A percentile compares a stretch with the other conserved stretches of the same genome.
These are phyloP conservation scores for Anas bahamensis DNA, from an alignment of 2,797 vertebrate species.

Conservation along the genomic window DNA sequence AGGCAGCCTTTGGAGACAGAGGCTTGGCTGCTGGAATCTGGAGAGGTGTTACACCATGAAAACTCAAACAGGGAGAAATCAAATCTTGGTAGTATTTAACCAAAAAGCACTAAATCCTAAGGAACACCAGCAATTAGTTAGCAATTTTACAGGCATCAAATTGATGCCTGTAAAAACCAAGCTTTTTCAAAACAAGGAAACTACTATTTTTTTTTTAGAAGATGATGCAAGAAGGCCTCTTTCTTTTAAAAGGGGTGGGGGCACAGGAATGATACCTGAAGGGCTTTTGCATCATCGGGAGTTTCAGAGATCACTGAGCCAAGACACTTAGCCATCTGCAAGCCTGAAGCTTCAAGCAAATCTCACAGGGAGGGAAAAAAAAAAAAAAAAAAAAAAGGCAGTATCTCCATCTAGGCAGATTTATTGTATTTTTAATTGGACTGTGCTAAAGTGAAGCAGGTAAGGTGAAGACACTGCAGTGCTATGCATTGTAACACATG, in stretches of 20 bases:
- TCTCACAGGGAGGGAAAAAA: neutral
- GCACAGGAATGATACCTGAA: neutral
- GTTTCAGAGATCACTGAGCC: neutral
- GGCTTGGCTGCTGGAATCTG: neutral
- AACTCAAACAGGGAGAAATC: neutral
- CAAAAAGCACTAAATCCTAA: neutral
- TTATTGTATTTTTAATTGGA: conserved; percentile 12
- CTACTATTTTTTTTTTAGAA: neutral
- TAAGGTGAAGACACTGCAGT: neutral
- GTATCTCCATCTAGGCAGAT: neutral
- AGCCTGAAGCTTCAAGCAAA: neutral
- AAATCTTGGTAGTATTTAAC: neutral
- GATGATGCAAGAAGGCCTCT: neutral
- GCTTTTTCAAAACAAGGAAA: neutral
- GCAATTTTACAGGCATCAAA: neutral
- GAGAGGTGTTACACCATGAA: neutral
- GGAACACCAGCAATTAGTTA: neutral
- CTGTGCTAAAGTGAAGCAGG: neutral
- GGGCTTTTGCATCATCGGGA: neutral
- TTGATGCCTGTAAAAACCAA: neutral
- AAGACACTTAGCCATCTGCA: neutral
- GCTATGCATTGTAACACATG: neutral
- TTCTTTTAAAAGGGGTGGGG: neutral
- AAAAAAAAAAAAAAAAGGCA: neutral
- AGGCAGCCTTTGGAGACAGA: neutral